phyloP scores from a whole-genome alignment of 2,888 invertebrate species.

The Escarpia spicata region DNA sequence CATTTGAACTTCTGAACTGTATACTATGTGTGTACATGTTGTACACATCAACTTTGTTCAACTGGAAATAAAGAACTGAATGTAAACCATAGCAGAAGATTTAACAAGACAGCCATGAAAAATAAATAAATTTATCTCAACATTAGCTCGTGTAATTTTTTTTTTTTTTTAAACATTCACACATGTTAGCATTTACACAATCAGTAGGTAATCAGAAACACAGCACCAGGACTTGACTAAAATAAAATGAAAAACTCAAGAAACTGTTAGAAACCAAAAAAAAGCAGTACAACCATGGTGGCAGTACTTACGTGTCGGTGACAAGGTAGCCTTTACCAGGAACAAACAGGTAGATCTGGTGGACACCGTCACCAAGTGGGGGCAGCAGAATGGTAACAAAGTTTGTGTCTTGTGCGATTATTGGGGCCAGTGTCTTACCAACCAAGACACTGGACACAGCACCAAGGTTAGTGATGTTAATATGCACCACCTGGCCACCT shows the following conservation, averaged over 20 bases:
- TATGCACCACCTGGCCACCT: not conserved
- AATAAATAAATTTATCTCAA: not conserved
- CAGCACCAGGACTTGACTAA: not conserved
- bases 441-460: not conserved
- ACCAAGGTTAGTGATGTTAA: conserved; percentile 4
- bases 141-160: not conserved
- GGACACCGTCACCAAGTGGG: not conserved
- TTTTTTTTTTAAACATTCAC: not conserved
- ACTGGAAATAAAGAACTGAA: no score
- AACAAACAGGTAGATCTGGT: not conserved
- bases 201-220: not conserved
- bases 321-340: not conserved
- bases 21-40: no score
- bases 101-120: not conserved
- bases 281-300: not conserved
- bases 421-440: not conserved
- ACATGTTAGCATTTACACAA: not conserved
- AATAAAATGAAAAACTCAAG: not conserved
- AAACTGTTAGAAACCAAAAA: not conserved
- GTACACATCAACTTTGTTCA: no score
- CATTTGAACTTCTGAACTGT: no score
- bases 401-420: not conserved
- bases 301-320: not conserved
- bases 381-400: not conserved
- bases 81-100: not conserved